Evolutionary conservation across 2,113 vertebrate genomes (phyloP).

Genomic region (Chrysemys picta): DNA sequence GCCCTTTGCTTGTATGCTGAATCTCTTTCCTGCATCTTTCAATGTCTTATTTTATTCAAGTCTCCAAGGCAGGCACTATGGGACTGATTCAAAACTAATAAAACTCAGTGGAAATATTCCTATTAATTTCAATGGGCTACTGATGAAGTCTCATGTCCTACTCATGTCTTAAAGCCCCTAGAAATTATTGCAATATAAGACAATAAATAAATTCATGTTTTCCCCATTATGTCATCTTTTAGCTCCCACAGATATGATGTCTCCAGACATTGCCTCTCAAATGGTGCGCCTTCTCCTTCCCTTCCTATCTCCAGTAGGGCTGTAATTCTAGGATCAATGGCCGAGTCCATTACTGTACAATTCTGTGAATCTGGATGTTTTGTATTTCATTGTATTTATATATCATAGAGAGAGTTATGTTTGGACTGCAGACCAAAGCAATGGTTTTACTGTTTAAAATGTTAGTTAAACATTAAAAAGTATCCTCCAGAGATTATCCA

Average conservation of each 20-base stretch:
- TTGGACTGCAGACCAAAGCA: neutral
- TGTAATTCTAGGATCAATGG: neutral
- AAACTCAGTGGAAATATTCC: neutral
- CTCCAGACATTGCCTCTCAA: neutral
- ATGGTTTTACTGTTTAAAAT: neutral
- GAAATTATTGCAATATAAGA: neutral
- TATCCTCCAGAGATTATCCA: fast-evolving
- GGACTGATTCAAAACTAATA: neutral
- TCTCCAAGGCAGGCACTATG: neutral
- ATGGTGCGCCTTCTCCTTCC: neutral
- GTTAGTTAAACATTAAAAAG: neutral
- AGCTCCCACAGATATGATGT: neutral
- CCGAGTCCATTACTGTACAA: neutral
- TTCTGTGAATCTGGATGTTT: neutral
- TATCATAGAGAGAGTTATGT: neutral
- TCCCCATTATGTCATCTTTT: neutral
- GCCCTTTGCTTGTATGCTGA: neutral
- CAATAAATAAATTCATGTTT: neutral
- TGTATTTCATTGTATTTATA: neutral
- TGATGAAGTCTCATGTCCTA: neutral
- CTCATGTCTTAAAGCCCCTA: neutral
- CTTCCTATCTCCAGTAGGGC: neutral
- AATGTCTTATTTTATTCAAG: neutral
- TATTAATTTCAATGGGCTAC: neutral
- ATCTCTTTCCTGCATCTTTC: neutral